Evolutionary conservation across 2,113 vertebrate species (phyloP).

Genomic region (Glaucidium brasilianum): DNA sequence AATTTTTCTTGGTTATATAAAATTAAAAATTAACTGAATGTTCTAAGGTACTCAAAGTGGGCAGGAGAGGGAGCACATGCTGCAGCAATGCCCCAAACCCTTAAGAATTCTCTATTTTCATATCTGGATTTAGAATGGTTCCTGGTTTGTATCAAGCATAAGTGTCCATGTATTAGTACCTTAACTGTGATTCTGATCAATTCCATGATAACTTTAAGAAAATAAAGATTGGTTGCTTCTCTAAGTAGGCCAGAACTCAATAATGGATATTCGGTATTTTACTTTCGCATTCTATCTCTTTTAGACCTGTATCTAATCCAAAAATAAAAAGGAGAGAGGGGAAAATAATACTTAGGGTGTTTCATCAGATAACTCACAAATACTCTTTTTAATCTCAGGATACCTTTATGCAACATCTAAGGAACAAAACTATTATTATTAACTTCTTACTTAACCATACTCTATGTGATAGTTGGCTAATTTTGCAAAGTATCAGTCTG

Average conservation of each 20-base stretch:
- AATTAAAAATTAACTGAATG: neutral
- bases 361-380: neutral
- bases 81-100: neutral
- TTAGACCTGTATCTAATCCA: neutral
- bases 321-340: neutral
- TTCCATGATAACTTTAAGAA: neutral
- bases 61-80: conserved; percentile 17
- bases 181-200: neutral
- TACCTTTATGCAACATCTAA: neutral
- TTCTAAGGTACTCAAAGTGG: neutral
- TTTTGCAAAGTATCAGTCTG: neutral
- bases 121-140: neutral
- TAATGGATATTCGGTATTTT: neutral
- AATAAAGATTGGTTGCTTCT: neutral
- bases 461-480: neutral
- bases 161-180: neutral
- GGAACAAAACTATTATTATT: neutral
- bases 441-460: neutral
- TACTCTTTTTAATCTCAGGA: neutral
- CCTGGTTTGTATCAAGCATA: neutral
- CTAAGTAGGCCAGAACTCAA: neutral
- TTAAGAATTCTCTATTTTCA: neutral
- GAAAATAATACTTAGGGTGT: neutral
- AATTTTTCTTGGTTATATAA: neutral
- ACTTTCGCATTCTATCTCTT: neutral